Evolutionary conservation across 2,888 invertebrate genomes (phyloP).

Genomic region (Pollenia griseotomentosa): DNA sequence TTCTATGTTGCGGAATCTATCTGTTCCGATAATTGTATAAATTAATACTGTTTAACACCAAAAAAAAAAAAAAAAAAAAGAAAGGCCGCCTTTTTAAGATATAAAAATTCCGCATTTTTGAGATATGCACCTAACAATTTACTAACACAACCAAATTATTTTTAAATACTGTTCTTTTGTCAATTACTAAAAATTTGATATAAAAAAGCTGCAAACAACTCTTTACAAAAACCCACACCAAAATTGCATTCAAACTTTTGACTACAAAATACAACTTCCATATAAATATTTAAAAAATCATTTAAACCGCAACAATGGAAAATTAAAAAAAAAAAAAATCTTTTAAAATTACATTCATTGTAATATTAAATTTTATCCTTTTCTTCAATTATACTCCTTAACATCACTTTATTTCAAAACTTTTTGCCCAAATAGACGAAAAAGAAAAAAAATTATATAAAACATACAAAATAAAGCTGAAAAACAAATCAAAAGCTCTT

Average conservation of each 20-base stretch:
- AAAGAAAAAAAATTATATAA: background rate
- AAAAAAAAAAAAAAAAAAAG: no score
- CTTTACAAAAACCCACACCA: background rate
- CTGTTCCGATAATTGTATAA: no score
- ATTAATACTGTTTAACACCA: no score
- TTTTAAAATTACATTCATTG: slow-evolving; percentile 25
- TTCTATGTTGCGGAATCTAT: no score
- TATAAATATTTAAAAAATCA: slow-evolving; percentile 17
- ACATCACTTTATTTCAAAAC: background rate
- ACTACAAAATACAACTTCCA: background rate
- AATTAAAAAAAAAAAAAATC: slow-evolving; percentile 14
- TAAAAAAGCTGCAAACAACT: no score
- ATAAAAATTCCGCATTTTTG: no score
- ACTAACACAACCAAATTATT: no score
- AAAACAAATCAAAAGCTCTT: slow-evolving; percentile 64
- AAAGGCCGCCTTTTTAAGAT: no score
- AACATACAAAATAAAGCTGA: slow-evolving; percentile 11
- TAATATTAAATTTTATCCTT: slow-evolving; percentile 47
- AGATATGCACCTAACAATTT: no score
- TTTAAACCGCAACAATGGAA: slow-evolving; percentile 30
- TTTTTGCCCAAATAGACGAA: slow-evolving; percentile 5
- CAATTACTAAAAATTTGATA: no score
- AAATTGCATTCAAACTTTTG: background rate
- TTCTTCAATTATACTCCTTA: slow-evolving; percentile 27
- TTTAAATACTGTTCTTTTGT: no score